A percentile compares a stretch with the other conserved stretches of the same genome.
Conservation (phyloP, 2,888 invertebrate species). For the Lasiommata megera region DNA sequence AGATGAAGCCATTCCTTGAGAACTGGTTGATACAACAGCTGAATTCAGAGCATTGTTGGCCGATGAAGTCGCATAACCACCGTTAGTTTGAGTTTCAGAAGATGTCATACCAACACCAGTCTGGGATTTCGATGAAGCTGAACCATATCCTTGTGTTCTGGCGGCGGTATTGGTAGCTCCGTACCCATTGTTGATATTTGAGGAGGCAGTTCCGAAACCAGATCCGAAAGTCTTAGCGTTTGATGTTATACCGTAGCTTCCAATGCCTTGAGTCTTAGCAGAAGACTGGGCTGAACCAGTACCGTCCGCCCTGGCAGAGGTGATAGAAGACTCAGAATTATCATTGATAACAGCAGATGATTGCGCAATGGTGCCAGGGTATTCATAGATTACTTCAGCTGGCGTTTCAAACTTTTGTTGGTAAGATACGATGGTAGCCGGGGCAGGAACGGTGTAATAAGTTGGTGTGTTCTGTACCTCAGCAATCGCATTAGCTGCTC, state of each 20-base stretch:
- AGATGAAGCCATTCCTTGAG: constrained; percentile 51
- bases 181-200: constrained; percentile 51
- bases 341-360: constrained; percentile 46
- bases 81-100: constrained; percentile 43
- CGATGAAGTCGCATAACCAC: constrained; percentile 44
- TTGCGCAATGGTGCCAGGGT: constrained; percentile 46
- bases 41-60: constrained; percentile 43
- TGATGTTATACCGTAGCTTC: constrained; percentile 50
- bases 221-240: constrained; percentile 51
- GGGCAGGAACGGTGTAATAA: constrained; percentile 57
- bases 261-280: constrained; percentile 52
- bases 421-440: constrained; percentile 60
- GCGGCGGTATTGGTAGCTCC: constrained; percentile 49
- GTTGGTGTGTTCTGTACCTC: constrained; percentile 41
- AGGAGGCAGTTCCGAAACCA: constrained; percentile 53
- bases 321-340: constrained; percentile 47
- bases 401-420: constrained; percentile 58
- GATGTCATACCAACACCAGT: constrained; percentile 39
- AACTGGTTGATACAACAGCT: constrained; percentile 46
- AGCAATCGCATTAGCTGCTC: constrained; percentile 40
- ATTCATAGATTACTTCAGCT: constrained; percentile 41
- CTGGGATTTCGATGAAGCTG: constrained; percentile 53
- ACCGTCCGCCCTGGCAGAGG: constrained; percentile 51
- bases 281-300: constrained; percentile 54
- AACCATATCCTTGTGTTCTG: constrained; percentile 45